Conservation (phyloP, 2,113 vertebrate species). For the Catharus minimus region DNA sequence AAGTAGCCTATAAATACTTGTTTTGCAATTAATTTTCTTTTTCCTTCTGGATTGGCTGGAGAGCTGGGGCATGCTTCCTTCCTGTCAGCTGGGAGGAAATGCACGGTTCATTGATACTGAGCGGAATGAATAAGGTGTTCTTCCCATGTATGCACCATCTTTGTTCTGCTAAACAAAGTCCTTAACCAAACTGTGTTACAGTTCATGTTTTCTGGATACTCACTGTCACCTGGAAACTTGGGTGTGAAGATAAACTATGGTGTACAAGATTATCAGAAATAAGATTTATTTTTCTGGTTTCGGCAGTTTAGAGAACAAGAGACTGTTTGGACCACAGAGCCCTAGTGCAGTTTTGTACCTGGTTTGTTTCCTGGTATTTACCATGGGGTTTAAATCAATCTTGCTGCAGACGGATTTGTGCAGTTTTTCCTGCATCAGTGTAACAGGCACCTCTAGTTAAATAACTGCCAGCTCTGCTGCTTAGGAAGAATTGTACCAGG, state of each 20-base stretch:
- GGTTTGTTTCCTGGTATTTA: not conserved
- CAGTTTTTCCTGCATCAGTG: not conserved
- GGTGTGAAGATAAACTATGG: not conserved
- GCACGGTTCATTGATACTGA: not conserved
- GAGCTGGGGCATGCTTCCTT: not conserved
- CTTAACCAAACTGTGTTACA: not conserved
- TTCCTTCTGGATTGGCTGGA: not conserved
- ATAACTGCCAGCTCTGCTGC: not conserved
- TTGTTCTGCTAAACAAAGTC: not conserved
- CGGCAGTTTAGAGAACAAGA: not conserved
- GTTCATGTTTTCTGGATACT: not conserved
- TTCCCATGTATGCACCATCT: fast-evolving
- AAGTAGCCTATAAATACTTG: not conserved
- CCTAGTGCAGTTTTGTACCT: not conserved
- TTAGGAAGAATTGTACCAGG: not conserved
- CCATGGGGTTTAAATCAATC: not conserved
- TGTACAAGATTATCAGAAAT: not conserved
- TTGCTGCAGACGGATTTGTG: not conserved
- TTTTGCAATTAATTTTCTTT: not conserved
- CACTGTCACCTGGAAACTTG: not conserved
- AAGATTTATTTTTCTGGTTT: not conserved
- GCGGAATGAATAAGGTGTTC: not conserved
- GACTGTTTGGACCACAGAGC: not conserved
- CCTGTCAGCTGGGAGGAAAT: not conserved
- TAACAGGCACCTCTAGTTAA: not conserved